Percentiles rank a stretch among this genome's conserved stretches.
These are phyloP conservation scores for Aporophyla lueneburgensis DNA, from an alignment of 2,888 invertebrate species.

Conservation along the genomic window DNA sequence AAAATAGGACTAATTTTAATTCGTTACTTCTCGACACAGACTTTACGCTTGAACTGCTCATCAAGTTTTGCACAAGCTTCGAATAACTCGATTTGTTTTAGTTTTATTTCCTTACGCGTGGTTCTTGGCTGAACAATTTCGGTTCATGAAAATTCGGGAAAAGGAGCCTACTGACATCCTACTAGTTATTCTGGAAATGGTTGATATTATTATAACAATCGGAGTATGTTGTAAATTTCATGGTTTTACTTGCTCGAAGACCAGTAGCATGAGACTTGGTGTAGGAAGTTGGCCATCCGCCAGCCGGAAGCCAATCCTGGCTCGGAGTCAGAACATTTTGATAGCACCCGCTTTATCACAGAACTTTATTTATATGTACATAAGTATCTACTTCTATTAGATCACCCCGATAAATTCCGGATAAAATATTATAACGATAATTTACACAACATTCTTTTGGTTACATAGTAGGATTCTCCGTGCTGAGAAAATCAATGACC, in stretches of 20 bases:
- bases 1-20: slow-evolving; percentile 64
- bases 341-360: slow-evolving; percentile 79
- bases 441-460: slow-evolving; percentile 51
- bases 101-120: neutral
- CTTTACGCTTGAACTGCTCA: slow-evolving; percentile 27
- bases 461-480: slow-evolving; percentile 27
- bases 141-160: neutral
- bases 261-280: slow-evolving; percentile 69
- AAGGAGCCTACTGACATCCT: neutral
- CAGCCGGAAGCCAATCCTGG: slow-evolving; percentile 85
- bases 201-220: slow-evolving; percentile 47
- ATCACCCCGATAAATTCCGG: slow-evolving; percentile 62
- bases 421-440: slow-evolving; percentile 57
- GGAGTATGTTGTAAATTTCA: slow-evolving; percentile 69
- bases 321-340: slow-evolving; percentile 83
- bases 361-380: slow-evolving; percentile 68
- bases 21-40: slow-evolving; percentile 31
- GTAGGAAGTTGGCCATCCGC: slow-evolving; percentile 81
- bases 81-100: neutral
- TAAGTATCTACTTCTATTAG: slow-evolving; percentile 61
- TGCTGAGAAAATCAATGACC: slow-evolving; percentile 55
- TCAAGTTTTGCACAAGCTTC: slow-evolving; percentile 20
- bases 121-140: neutral
- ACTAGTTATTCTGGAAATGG: slow-evolving; percentile 3
- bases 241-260: slow-evolving; percentile 74